Evolutionary conservation across 2,888 invertebrate genomes (phyloP).

Genomic region (Pandemis cinnamomeana): DNA sequence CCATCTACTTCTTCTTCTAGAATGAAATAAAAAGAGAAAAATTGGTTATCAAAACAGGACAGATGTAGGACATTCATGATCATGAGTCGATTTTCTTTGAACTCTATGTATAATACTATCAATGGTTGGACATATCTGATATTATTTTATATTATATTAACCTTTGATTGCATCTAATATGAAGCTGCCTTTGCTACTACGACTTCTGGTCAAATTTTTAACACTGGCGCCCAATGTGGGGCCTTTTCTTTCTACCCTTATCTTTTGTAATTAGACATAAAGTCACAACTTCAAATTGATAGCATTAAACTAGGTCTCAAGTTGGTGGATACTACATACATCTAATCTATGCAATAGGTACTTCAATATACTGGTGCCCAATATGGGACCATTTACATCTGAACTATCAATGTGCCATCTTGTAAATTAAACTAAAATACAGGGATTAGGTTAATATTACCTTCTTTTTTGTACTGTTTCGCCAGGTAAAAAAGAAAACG

Average conservation of each 20-base stretch:
- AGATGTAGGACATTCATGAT: too few relatives aligned
- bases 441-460: neutral
- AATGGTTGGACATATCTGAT: too few relatives aligned
- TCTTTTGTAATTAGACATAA: too few relatives aligned
- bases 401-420: neutral
- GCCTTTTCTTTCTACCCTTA: neutral
- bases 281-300: too few relatives aligned
- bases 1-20: conserved; percentile 70
- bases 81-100: too few relatives aligned
- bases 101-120: too few relatives aligned
- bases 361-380: neutral
- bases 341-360: neutral
- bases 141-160: too few relatives aligned
- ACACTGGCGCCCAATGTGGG: neutral
- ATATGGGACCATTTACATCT: neutral
- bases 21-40: conserved; percentile 24
- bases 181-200: too few relatives aligned
- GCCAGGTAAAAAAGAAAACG: neutral
- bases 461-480: neutral
- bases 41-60: too few relatives aligned
- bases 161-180: too few relatives aligned
- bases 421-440: neutral
- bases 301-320: too few relatives aligned
- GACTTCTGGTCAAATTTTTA: neutral
- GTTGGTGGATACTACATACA: neutral